Evolutionary conservation across 2,113 vertebrate genomes (phyloP).

Genomic region (Prionailurus bengalensis): DNA sequence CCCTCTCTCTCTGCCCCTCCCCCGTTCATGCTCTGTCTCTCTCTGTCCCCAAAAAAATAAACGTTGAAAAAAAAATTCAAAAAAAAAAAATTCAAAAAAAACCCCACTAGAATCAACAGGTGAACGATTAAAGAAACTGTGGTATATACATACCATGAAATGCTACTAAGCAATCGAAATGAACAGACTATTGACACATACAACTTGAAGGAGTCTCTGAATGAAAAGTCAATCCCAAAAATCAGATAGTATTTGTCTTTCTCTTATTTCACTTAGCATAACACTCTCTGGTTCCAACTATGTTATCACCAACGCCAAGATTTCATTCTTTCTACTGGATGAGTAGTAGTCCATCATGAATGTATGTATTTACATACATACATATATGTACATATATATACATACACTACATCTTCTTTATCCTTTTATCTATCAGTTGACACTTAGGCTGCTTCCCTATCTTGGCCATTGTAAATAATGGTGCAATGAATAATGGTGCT

Average conservation of each 20-base stretch:
- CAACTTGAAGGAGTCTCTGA: background rate
- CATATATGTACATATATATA: background rate
- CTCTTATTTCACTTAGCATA: background rate
- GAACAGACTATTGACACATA: background rate
- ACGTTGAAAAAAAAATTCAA: too few relatives aligned
- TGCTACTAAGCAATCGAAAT: constrained; percentile 9
- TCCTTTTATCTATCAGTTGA: background rate
- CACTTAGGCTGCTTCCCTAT: too few relatives aligned
- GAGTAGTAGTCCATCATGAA: background rate
- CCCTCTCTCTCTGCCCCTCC: too few relatives aligned
- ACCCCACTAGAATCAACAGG: background rate
- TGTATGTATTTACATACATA: background rate
- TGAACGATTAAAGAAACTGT: background rate
- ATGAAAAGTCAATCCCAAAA: background rate
- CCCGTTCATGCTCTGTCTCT: too few relatives aligned
- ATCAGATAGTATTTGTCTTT: background rate
- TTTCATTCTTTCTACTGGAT: background rate
- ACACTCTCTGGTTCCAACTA: background rate
- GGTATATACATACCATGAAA: background rate
- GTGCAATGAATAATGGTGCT: background rate
- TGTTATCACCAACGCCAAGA: background rate
- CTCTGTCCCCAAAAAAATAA: too few relatives aligned
- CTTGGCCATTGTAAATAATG: background rate
- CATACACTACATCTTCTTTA: background rate
- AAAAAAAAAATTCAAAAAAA: background rate